Percentiles rank a stretch among this genome's conserved stretches.
Conservation (phyloP, 2,888 invertebrate species). For the Drosophila helvetica region DNA sequence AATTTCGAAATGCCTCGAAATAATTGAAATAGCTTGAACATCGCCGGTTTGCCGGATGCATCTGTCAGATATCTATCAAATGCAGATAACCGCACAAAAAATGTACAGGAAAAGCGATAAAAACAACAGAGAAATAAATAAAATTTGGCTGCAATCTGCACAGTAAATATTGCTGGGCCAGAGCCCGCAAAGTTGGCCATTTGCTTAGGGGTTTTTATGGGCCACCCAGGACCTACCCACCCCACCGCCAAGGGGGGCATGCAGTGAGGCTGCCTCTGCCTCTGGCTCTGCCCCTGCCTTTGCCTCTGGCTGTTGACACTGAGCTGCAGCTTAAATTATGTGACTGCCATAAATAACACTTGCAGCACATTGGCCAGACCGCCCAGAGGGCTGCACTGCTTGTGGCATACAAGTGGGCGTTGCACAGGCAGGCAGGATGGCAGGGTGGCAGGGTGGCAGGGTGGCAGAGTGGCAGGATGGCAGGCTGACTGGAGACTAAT, state of each 20-base stretch:
- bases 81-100: not conserved
- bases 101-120: not conserved
- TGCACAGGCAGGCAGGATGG: not conserved
- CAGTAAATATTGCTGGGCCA: conserved; percentile 23
- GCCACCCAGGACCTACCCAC: conserved; percentile 47
- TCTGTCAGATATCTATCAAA: conserved; percentile 42
- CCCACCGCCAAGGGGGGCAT: not conserved
- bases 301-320: conserved; percentile 44
- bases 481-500: conserved; percentile 52
- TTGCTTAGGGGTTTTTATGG: conserved; percentile 50
- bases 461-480: not conserved
- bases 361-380: conserved; percentile 44
- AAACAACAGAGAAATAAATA: conserved; percentile 26
- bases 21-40: conserved; percentile 31
- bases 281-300: not conserved
- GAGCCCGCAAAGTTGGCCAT: conserved; percentile 35
- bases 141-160: conserved; percentile 22
- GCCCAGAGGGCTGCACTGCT: conserved; percentile 29
- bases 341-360: conserved; percentile 65
- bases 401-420: conserved; percentile 14
- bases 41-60: conserved; percentile 35
- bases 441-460: too few relatives aligned
- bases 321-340: conserved; percentile 60
- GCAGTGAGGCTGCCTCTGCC: not conserved
- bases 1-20: conserved; percentile 8